Base-by-base conservation (phyloP, 2,888 invertebrate genomes). In the Thymelicus lineola region DNA sequence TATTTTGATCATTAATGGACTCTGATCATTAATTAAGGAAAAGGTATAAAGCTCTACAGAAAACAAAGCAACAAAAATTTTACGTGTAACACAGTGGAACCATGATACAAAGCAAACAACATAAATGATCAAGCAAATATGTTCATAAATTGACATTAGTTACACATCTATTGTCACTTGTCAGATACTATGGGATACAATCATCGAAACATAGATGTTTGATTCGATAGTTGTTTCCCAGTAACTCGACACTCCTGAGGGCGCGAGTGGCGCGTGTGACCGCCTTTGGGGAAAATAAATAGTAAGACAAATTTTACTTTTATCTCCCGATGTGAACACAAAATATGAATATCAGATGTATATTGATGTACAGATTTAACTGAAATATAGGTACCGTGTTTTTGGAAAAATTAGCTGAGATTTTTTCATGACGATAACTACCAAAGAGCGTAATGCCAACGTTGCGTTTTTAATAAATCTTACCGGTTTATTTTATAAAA, bases 181-280 rank as follows among this genome's bases (percentile, higher is more conserved):
- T 48, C 28, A 6, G 62, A 48, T 36, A 35, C 50, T 38, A 50
- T 50, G 63, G 63, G 63, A 63, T 14, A 63, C 53, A 63, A 50
- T 62, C 28, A 63, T 63, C 38, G 63, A 46, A 53, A 50, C n/a
- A 14, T 35, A 63, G 63, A 63, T 63, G 63, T 50, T 15, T 38
- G 70, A 82, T 81, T 80, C 78, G 76, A 82, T 77, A 75, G 71
- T 73, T 77, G 84, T 86, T 91, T 91, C 92, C 89, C 91, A 92
- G 91, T 84, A 91, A 92, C 82, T 78, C 77, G 86, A 92, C 80
- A 90, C 68, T 69, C 73, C 65, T 76, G 75, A 74, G 76, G 77
- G 75, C 71, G 69, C 35, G 55, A 28, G 55, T 17, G 53, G 55
- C 35, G 53, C 66, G 50, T 36, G 62, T n/a, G n/a, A n/a, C 68